Base-by-base conservation (phyloP, 2,113 vertebrate genomes). In the Hemibagrus wyckioides region DNA sequence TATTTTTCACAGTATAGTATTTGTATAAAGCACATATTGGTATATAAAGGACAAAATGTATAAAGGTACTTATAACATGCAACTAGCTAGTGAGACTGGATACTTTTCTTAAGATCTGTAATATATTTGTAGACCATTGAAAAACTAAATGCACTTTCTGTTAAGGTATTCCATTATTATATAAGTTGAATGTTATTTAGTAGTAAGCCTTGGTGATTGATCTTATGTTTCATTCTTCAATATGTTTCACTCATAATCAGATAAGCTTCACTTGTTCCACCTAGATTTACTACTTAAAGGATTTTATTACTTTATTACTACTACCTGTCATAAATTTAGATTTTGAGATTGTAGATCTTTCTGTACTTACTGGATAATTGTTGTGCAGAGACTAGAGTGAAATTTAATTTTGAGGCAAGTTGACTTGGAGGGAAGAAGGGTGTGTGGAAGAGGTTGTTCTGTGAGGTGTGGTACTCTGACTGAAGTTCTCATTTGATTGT, bases 351-450 rank as follows among this genome's bases (percentile, higher is more conserved):
- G 50, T 3, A 33, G 50, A 56, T 36, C 14, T 77, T 50, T 85
- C 17, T 44, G 44, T 87, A 87, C 86, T 90, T 82, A 88, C 84
- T 8, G 28, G 15, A 9, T 76, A 30, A 33, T 80, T 59, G 11
- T 57, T 73, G 8, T 56, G 71, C 67, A 63, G 7, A 73, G 61
- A 11, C 19, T n/a, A 17, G 57, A 54, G 48, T 39, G 73, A 6
- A 80, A 59, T 69, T 41, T 39, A 48, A 36, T 73, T 79, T 36
- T 84, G 23, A 81, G 67, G 48, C 19, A 79, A 59, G 14, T 41
- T 69, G 44, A 79, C 48, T 30, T 7, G 59, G 2, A 28, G 33
- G 9, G 52, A 41, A 21, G 63, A 76, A 41, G 4, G 77, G 30
- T 54, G 30, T 2, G 39, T 71, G 69, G 75, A 67, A 25, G 44